Base-by-base conservation (phyloP, 2,113 vertebrate genomes). In the Piaya cayana region DNA sequence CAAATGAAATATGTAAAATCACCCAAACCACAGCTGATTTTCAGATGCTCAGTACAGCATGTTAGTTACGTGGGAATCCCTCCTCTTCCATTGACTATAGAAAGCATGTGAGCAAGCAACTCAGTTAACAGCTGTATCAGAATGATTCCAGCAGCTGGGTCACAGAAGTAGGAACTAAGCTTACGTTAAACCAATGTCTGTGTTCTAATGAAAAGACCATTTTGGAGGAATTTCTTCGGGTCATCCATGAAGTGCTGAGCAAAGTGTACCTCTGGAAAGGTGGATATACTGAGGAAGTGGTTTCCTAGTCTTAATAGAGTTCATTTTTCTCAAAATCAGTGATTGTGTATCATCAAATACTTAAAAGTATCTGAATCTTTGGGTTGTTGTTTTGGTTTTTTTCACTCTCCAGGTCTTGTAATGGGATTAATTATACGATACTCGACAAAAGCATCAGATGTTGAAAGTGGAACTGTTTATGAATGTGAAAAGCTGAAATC, bases 341-440 rank as follows among this genome's bases (percentile, higher is more conserved):
- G 49, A 65, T 13, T 58, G 7, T 42, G 26, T 65, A 18, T 11
- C 23, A 92, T 80, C 21, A 58, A 39, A 45, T 67, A 39, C 60
- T 71, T 75, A 26, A 56, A 75, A 64, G 11, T n/a, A 30, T 25
- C 74, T 75, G 34, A 93, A 62, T 71, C 17, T 93, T 67, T 77
- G 1, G 6, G 9, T 81, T 47, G n/a, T 29, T 52, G 14, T 60
- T 34, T 39, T 26, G 32, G 77, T 37, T 25, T 34, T 80, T 71
- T 86, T 85, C 60, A 42, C 52, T 88, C 65, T 95, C 32, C 90
- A 99, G 98, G 98, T 25, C 96, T 98, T 45, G 71, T 99, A 82
- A 98, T 98, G 97, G 98, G 98, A 82, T 92, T 98, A 67, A 97
- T 98, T 47, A 92, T 98, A 95, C 97, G 95, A 58, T 98, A 97